Conservation (phyloP, 1,140 invertebrate genomes). For the Chionoecetes opilio region DNA sequence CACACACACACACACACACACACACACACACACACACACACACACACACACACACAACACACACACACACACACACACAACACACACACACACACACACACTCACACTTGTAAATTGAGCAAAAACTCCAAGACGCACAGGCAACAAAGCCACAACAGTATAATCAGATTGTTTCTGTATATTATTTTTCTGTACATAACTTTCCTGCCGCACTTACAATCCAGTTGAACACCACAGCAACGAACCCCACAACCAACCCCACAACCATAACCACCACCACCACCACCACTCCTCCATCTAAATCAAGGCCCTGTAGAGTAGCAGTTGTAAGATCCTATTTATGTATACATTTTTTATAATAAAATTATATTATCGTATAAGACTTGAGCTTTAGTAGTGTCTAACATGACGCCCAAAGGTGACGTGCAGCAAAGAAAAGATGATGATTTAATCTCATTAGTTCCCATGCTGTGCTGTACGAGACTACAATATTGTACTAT, state of each 20-base stretch:
- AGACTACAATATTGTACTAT: no score
- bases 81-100: no score
- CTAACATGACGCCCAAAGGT: no score
- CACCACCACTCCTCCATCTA: not conserved
- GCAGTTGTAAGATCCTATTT: not conserved
- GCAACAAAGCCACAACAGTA: not conserved
- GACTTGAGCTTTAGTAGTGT: not conserved
- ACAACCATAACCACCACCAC: not conserved
- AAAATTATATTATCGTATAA: not conserved
- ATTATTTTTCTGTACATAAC: not conserved
- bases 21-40: no score
- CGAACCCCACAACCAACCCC: not conserved
- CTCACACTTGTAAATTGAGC: no score
- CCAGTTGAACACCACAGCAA: not conserved
- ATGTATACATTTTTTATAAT: conserved; percentile 20
- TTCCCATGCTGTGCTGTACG: no score
- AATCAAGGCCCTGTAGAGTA: not conserved
- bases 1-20: no score
- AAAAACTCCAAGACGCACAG: not conserved
- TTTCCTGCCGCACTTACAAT: not conserved
- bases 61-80: no score
- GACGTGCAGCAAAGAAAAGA: no score
- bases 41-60: no score
- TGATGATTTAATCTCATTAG: no score
- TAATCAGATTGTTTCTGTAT: not conserved